These are phyloP conservation scores for Athene cunicularia DNA, from an alignment of 2,113 vertebrate genomes.

Conservation along the genomic window DNA sequence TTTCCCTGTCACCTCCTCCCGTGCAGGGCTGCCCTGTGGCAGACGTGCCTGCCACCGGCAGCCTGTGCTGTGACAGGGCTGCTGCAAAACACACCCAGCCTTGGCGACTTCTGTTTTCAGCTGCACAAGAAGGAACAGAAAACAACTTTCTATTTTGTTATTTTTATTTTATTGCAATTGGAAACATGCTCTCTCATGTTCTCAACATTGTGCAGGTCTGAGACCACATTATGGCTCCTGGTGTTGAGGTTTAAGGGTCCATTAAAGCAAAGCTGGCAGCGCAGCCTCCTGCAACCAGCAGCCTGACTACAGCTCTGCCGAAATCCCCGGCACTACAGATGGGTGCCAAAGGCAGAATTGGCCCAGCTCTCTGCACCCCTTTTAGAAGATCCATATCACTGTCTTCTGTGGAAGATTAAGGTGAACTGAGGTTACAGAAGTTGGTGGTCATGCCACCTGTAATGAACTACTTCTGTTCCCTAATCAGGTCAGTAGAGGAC, in stretches of 20 bases:
- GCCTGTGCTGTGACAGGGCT: background rate
- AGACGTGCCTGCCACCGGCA: background rate
- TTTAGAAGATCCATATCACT: background rate
- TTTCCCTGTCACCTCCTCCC: background rate
- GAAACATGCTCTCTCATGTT: background rate
- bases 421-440: background rate
- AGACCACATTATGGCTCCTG: background rate
- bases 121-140: background rate
- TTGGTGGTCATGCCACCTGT: background rate
- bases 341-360: background rate
- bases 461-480: background rate
- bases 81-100: background rate
- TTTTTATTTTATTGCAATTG: background rate
- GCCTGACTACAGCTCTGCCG: background rate
- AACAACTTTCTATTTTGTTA: background rate
- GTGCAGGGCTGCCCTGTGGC: background rate
- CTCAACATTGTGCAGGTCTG: background rate
- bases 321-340: rapidly evolving
- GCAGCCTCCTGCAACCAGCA: background rate
- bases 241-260: rapidly evolving
- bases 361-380: background rate
- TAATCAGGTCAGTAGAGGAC: background rate
- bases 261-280: background rate
- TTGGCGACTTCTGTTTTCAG: background rate
- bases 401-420: background rate